Evolutionary conservation across 2,888 invertebrate genomes (phyloP).

Genomic region (Argyresthia goedartella): DNA sequence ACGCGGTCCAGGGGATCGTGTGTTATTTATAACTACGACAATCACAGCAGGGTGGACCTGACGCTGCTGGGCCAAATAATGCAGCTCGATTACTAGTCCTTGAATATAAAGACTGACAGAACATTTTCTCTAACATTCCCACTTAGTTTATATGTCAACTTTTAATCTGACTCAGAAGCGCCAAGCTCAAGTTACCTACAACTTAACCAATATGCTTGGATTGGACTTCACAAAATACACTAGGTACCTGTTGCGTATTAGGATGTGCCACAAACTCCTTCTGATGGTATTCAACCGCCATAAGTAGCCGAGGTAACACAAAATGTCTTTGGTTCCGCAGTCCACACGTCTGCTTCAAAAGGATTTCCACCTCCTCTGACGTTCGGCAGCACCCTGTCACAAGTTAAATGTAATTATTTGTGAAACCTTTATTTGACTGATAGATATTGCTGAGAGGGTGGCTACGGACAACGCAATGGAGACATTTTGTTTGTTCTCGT

Average conservation of each 20-base stretch:
- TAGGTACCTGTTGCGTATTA: conserved; percentile 78
- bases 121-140: not conserved
- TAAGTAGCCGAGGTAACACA: conserved; percentile 73
- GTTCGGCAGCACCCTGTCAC: conserved; percentile 72
- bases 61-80: too few relatives aligned
- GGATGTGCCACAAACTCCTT: conserved; percentile 83
- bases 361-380: conserved; percentile 77
- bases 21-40: too few relatives aligned
- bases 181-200: not conserved
- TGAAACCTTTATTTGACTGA: too few relatives aligned
- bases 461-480: too few relatives aligned
- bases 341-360: conserved; percentile 70
- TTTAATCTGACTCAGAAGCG: not conserved
- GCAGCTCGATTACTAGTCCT: too few relatives aligned
- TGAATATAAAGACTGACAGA: too few relatives aligned
- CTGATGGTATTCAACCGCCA: conserved; percentile 78
- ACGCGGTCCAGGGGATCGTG: too few relatives aligned
- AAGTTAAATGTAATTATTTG: not conserved
- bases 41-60: too few relatives aligned
- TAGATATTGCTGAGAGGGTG: too few relatives aligned
- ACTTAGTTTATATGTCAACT: not conserved
- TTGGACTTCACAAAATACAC: too few relatives aligned
- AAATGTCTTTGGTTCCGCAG: conserved; percentile 50
- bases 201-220: too few relatives aligned
- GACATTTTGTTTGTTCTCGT: too few relatives aligned